Evolutionary conservation across 2,113 vertebrate species (phyloP).

Genomic region (Tenrec ecaudatus): DNA sequence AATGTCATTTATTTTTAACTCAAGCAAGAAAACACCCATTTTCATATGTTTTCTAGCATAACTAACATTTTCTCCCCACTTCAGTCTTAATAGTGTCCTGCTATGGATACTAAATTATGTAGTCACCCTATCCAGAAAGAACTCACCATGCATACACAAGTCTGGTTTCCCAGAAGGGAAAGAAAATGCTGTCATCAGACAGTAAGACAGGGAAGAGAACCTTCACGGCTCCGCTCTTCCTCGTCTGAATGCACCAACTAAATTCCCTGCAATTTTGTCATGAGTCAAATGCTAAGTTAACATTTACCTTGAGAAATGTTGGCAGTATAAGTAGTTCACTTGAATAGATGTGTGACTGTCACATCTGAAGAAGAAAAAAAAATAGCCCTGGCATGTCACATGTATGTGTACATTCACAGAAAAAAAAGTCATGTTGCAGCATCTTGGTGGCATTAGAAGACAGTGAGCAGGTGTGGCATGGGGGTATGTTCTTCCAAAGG

Average conservation of each 20-base stretch:
- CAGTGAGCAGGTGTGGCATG: not conserved
- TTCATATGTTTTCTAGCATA: not conserved
- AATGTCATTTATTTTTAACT: not conserved
- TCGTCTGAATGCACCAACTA: not conserved
- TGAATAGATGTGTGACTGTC: not conserved
- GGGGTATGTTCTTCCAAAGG: not conserved
- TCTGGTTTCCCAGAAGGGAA: not conserved
- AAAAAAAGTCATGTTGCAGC: not conserved
- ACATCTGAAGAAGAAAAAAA: not conserved
- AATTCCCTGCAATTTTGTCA: not conserved
- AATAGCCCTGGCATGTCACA: not conserved
- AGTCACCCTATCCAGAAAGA: not conserved
- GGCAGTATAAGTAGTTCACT: not conserved
- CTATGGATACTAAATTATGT: not conserved
- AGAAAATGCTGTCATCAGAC: not conserved
- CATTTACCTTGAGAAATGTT: not conserved
- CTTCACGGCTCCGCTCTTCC: not conserved
- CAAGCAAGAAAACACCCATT: not conserved
- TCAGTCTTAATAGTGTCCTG: not conserved
- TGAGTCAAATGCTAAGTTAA: not conserved
- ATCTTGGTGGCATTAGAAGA: not conserved
- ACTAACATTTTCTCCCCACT: not conserved
- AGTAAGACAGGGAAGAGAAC: not conserved
- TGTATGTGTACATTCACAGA: not conserved
- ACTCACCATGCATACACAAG: not conserved